Conservation (phyloP, 2,113 vertebrate genomes). For the Micromys minutus region DNA sequence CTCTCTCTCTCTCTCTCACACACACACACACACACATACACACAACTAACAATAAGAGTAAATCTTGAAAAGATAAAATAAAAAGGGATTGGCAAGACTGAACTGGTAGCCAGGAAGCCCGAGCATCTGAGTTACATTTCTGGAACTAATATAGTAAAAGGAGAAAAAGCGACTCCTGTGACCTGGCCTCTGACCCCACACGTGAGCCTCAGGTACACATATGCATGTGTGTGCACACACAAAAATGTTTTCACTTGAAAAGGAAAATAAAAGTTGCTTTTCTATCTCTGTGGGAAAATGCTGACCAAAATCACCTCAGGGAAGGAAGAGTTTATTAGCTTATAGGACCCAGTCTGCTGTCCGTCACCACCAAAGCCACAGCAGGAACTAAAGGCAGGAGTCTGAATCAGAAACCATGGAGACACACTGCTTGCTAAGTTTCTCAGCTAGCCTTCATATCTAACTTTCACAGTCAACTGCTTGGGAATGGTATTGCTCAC, state of each 20-base stretch:
- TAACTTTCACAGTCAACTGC: neutral
- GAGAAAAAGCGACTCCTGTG: neutral
- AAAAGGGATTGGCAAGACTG: neutral
- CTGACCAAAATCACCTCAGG: neutral
- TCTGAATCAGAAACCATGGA: neutral
- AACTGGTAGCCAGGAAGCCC: neutral
- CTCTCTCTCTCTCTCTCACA: neutral
- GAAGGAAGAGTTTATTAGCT: neutral
- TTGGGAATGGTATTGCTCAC: neutral
- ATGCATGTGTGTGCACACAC: neutral
- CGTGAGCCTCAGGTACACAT: neutral
- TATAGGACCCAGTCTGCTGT: neutral
- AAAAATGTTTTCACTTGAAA: neutral
- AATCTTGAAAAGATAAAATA: neutral
- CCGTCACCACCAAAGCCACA: neutral
- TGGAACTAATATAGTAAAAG: neutral
- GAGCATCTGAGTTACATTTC: neutral
- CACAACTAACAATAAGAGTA: neutral
- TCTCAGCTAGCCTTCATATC: neutral
- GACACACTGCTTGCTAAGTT: too few relatives aligned
- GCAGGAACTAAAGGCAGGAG: neutral
- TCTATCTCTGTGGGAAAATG: neutral
- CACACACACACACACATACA: neutral
- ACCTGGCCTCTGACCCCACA: neutral
- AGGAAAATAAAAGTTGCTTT: neutral